Base-by-base conservation (phyloP, 2,113 vertebrate species). In the Urocynchramus pylzowi region DNA sequence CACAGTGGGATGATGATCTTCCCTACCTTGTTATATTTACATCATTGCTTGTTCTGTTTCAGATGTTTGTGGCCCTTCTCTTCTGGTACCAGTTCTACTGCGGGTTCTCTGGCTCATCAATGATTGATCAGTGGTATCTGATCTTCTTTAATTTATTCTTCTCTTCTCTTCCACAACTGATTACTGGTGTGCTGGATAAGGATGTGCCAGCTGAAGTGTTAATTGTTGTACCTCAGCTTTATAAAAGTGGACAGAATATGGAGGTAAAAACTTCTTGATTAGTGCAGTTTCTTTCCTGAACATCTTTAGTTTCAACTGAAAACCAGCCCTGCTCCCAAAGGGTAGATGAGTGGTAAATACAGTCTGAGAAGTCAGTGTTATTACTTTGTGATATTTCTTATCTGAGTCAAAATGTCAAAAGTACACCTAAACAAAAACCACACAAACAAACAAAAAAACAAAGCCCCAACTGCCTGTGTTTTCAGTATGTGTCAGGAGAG, bases 51-150 rank as follows among this genome's bases (percentile, higher is more conserved):
- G 7, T 96, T 94, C 44, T 49, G 11, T 94, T 94, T 8, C 98
- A 99, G 99, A 99, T 99, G 99, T 99, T 99, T 77, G 99, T 99
- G 45, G 98, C 99, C 26, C 99, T 99, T 82, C 98, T 99, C 77
- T 99, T 99, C 97, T 99, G 99, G 99, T 99, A 99, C 97, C 99
- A 99, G 98, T 99, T 99, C 97, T 99, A 99, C 98, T 99, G 99
- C 2, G 99, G 99, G 9, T 99, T 99, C 98, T 99, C 99, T 7
- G 99, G 99, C 9, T 99, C 99, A 0, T 95, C 99, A 69, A 99
- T 99, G 99, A 98, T 99, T 41, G 99, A 99, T 97, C 99, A 99
- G 97, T 99, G 99, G 99, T 99, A 99, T 93, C 98, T 99, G 77
- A 99, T 99, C 97, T 99, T 99, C 98, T 99, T 99, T 95, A 99